Percentiles rank a stretch among this genome's conserved stretches.
These are phyloP conservation scores for Sinelater perroti DNA, from an alignment of 2,888 invertebrate species.

Conservation along the genomic window DNA sequence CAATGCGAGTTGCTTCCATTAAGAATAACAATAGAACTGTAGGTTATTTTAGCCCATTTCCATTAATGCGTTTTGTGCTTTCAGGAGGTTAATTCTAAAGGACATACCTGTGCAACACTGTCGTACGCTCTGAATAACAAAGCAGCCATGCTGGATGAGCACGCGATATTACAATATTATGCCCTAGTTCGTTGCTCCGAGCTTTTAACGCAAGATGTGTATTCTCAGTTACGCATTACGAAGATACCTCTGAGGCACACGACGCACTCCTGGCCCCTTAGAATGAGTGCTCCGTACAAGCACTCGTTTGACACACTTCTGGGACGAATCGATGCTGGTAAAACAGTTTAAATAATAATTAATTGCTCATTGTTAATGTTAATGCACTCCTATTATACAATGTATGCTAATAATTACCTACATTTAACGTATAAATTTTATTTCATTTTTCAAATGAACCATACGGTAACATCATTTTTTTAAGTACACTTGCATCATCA, in stretches of 20 bases:
- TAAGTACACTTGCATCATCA: too few relatives aligned
- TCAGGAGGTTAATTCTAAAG: conserved; percentile 14
- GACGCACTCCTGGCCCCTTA: conserved; percentile 41
- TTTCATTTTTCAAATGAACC: too few relatives aligned
- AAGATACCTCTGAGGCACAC: conserved; percentile 34
- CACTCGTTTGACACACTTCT: conserved; percentile 38
- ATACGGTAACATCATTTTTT: too few relatives aligned
- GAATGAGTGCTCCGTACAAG: conserved; percentile 42
- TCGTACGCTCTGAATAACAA: conserved; percentile 33
- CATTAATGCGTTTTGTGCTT: neutral
- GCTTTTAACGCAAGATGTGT: conserved; percentile 9
- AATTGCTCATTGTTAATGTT: neutral
- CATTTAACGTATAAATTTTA: too few relatives aligned
- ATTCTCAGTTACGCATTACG: conserved; percentile 39
- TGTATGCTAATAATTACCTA: too few relatives aligned
- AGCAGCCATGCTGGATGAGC: conserved; percentile 42
- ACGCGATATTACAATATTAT: conserved; percentile 39
- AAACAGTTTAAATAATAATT: neutral
- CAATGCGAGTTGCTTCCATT: too few relatives aligned
- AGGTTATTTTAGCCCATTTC: neutral
- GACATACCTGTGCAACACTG: conserved; percentile 33
- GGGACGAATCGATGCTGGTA: conserved; percentile 39
- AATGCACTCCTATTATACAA: neutral
- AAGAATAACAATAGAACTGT: too few relatives aligned
- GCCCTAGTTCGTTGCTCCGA: conserved; percentile 24